phyloP scores from a whole-genome alignment of 2,113 vertebrate genomes.

The Mohoua ochrocephala region DNA sequence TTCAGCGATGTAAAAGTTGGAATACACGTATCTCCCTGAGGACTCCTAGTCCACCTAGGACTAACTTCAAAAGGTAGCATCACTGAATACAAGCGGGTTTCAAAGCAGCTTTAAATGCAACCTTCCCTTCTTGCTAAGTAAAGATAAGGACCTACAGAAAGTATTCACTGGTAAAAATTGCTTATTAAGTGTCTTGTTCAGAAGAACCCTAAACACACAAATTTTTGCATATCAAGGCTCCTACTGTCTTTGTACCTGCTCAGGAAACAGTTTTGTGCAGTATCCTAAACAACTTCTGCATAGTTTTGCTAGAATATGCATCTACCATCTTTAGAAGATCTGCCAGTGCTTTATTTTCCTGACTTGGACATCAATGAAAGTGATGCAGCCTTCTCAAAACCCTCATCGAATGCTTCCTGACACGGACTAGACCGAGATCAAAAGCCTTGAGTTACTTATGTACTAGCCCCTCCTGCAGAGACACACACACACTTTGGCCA shows the following conservation, averaged over 20 bases:
- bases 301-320: background rate
- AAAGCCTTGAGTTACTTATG: background rate
- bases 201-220: background rate
- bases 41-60: background rate
- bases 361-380: background rate
- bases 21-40: background rate
- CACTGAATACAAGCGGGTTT: background rate
- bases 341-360: background rate
- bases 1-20: background rate
- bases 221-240: background rate
- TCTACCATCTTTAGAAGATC: background rate
- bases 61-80: background rate
- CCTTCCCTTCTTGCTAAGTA: background rate
- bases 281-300: background rate
- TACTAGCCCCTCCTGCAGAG: background rate
- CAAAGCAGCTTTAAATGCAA: background rate
- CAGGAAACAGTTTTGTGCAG: background rate
- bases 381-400: accelerated
- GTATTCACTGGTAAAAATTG: background rate
- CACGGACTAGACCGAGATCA: background rate
- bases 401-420: background rate
- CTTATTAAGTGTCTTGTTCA: background rate
- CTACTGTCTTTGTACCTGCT: background rate
- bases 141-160: background rate
- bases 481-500: background rate